Percentiles rank a stretch among this genome's conserved stretches.
Conservation (phyloP, 2,888 invertebrate species). For the Sepioteuthis lessoniana region DNA sequence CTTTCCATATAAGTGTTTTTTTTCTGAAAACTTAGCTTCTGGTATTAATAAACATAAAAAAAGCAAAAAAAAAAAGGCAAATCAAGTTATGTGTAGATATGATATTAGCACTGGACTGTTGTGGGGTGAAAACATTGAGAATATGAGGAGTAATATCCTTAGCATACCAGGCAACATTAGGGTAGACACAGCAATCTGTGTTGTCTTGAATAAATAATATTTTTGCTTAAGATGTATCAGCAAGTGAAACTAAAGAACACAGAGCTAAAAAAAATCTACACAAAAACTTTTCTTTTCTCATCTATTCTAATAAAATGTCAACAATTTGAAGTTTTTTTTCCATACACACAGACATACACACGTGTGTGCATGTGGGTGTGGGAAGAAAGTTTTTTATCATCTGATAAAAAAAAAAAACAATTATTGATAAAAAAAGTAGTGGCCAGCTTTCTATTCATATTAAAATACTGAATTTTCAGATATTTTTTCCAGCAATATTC, state of each 20-base stretch:
- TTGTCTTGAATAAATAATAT: neutral
- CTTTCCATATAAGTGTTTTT: neutral
- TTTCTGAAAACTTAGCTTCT: neutral
- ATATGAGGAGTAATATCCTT: neutral
- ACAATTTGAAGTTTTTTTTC: neutral
- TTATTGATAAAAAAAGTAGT: neutral
- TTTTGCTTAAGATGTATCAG: neutral
- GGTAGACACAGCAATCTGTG: neutral
- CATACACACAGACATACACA: neutral
- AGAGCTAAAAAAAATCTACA: slow-evolving; percentile 3
- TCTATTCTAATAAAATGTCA: neutral
- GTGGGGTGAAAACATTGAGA: neutral
- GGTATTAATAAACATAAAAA: neutral
- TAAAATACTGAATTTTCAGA: neutral
- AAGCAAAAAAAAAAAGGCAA: neutral
- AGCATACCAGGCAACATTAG: neutral
- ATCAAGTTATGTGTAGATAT: neutral
- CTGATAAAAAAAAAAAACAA: neutral
- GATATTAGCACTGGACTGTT: neutral
- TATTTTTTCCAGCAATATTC: neutral
- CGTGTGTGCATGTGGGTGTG: neutral
- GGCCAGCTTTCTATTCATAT: neutral
- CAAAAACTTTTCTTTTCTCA: neutral
- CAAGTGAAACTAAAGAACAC: neutral
- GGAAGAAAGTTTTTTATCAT: neutral